Evolutionary conservation across 2,113 vertebrate genomes (phyloP), one percentile per base, ranked within the genome.

Genomic region (Struthio camelus): DNA sequence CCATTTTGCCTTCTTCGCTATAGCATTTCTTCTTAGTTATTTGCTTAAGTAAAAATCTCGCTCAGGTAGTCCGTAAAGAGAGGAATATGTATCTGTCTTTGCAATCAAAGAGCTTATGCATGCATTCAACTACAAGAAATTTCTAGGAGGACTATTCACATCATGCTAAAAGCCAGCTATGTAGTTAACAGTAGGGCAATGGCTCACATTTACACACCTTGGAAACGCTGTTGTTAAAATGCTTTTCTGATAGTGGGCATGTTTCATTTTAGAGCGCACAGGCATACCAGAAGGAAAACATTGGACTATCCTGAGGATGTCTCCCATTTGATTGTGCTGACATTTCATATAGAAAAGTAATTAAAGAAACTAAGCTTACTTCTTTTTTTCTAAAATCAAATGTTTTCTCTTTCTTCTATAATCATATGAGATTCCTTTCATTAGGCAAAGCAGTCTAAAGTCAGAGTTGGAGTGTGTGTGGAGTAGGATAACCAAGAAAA

Each of bases 1-100:
- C 46, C 76, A 78, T 91, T 85, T 86, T 83, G 20, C 51, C 66
- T 13, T 54, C 53, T 89, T 88, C 17, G 14, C 53, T 24, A 48
- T 14, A 62, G 24, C 19, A 67, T 95, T 95, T 84, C 54, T 80
- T 94, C 92, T 94, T 94, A 80, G 69, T 91, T 73, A 65, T 96
- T 95, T 94, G 53, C 40, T 88, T 70, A 89, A 84, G 32, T 40
- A 91, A 84, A 82, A 85, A 67, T 34, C 22, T 87, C 59, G 30
- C 28, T 64, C 54, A 83, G 32, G 34, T 77, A 66, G 30, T 62
- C 80, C 30, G 46, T 56, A 70, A 46, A 80, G 48, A 67, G 22
- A 70, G n/a, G 16, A 76, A 23, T 67, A 38, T 19, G 24, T 28
- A 36, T 51, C 64, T 77, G 67, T 80, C 25, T 40, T 38, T 70